phyloP scores from a whole-genome alignment of 2,888 invertebrate genomes.

The Zaprionus bogoriensis region DNA sequence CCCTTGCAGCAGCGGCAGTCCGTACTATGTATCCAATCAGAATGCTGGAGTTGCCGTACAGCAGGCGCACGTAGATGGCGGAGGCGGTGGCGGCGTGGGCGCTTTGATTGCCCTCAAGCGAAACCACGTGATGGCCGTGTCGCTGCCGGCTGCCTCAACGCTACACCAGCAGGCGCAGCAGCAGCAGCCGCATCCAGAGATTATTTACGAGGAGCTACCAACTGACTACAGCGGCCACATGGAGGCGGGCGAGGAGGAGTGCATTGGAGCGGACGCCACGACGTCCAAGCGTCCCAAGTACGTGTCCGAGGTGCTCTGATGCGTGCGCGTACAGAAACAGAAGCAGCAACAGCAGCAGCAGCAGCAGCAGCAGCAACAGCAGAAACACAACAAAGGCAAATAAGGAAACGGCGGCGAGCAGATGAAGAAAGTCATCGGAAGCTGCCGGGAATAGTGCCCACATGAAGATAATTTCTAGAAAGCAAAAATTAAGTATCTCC shows the following conservation, averaged over 20 bases:
- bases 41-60: slow-evolving; percentile 63
- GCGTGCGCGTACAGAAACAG: slow-evolving; percentile 74
- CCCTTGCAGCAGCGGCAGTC: slow-evolving; percentile 72
- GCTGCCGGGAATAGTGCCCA: slow-evolving; percentile 42
- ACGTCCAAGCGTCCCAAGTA: slow-evolving; percentile 81
- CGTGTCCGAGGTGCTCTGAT: slow-evolving; percentile 81
- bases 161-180: slow-evolving; percentile 69
- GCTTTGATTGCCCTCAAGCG: slow-evolving; percentile 81
- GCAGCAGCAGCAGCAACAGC: slow-evolving; percentile 8
- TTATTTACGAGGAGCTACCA: slow-evolving; percentile 81
- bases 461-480: slow-evolving; percentile 43
- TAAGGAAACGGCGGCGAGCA: slow-evolving; percentile 32
- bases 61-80: slow-evolving; percentile 57
- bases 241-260: slow-evolving; percentile 81
- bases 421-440: slow-evolving; percentile 23
- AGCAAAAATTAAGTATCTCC: slow-evolving; percentile 64
- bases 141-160: slow-evolving; percentile 57
- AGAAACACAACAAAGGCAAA: slow-evolving; percentile 50
- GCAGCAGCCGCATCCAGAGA: slow-evolving; percentile 59
- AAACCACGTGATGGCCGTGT: slow-evolving; percentile 79
- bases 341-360: slow-evolving; percentile 40
- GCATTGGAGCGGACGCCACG: slow-evolving; percentile 60
- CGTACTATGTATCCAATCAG: slow-evolving; percentile 81
- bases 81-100: slow-evolving; percentile 59
- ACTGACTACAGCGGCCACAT: slow-evolving; percentile 81